These are phyloP conservation scores for Chiloscyllium plagiosum DNA, from an alignment of 2,113 vertebrate species.

Conservation along the genomic window DNA sequence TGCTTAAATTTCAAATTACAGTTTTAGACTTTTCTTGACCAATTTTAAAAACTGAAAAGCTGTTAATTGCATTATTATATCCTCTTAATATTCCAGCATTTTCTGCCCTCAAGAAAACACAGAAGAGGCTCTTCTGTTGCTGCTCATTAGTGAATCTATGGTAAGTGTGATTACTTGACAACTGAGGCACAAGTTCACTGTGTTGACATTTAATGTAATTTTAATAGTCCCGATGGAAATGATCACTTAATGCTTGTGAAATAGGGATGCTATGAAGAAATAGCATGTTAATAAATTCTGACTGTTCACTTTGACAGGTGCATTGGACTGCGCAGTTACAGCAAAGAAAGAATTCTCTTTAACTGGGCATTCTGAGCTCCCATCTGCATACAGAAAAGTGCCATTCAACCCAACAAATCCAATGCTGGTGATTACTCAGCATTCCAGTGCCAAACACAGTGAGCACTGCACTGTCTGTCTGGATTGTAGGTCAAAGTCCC, in stretches of 20 bases:
- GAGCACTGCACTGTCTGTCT: too few species aligned
- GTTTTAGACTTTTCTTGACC: background rate
- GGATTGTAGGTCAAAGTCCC: too few species aligned
- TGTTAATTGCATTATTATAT: constrained; percentile 39
- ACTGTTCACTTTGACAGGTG: background rate
- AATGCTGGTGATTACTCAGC: background rate
- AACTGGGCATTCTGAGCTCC: background rate
- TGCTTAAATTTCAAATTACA: background rate
- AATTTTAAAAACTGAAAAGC: background rate
- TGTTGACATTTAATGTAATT: constrained; percentile 9
- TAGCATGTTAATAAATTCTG: constrained; percentile 1
- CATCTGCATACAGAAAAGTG: background rate
- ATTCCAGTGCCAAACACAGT: too few species aligned
- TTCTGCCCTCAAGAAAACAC: constrained; percentile 99
- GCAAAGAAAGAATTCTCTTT: background rate
- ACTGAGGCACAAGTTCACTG: background rate
- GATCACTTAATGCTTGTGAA: background rate
- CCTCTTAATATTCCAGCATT: constrained; percentile 66
- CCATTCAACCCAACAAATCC: background rate
- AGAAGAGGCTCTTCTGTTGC: constrained; percentile 86
- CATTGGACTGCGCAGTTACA: background rate
- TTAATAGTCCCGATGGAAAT: background rate
- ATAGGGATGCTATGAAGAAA: background rate
- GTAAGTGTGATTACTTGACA: constrained; percentile 57
- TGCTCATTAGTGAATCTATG: constrained; percentile 98